Conservation (phyloP, 2,797 vertebrate genomes). For the Enteromius paludinosus region DNA sequence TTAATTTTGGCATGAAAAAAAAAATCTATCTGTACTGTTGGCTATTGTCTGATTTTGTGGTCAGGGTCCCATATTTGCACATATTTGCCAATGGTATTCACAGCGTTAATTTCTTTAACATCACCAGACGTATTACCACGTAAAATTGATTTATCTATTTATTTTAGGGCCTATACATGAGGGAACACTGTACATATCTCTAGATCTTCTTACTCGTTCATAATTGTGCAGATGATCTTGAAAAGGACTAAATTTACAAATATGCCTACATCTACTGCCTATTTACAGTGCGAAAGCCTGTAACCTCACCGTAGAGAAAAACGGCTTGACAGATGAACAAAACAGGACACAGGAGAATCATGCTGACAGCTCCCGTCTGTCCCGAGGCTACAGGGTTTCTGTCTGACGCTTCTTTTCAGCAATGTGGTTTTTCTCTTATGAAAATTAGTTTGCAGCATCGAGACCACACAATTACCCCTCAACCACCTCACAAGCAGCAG, state of each 20-base stretch:
- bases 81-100: background rate
- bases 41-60: too few relatives aligned
- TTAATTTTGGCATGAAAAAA: too few relatives aligned
- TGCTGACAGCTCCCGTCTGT: constrained; percentile 51
- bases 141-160: too few relatives aligned
- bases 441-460: constrained; percentile 60
- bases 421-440: constrained; percentile 51
- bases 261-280: background rate
- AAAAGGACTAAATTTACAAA: background rate
- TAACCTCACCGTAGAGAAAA: constrained; percentile 8
- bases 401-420: constrained; percentile 54
- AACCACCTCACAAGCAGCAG: constrained; percentile 57
- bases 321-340: constrained; percentile 45
- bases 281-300: constrained; percentile 8
- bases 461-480: constrained; percentile 60
- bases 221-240: background rate
- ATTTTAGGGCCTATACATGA: background rate
- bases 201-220: background rate
- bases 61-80: background rate
- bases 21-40: too few relatives aligned
- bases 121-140: background rate
- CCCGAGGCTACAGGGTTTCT: constrained; percentile 36
- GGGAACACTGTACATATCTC: background rate
- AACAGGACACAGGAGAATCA: constrained; percentile 45
- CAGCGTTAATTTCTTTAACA: background rate